These are phyloP conservation scores for Haliclona indistincta DNA, from an alignment of 37 sponge, comb jelly and placozoan species.

Conservation along the genomic window DNA sequence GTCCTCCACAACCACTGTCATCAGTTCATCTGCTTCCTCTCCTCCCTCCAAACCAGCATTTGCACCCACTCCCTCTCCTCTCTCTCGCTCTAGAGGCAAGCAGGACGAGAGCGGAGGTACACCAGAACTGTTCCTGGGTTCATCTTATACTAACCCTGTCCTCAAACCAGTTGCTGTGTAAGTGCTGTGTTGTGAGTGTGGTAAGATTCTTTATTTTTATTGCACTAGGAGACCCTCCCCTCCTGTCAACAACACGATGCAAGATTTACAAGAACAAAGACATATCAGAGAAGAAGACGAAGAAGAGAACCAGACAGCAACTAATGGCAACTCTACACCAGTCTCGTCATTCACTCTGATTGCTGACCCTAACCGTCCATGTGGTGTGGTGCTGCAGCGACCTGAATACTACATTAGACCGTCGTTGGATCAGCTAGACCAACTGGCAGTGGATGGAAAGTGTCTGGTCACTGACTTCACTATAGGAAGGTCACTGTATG, in stretches of 20 bases:
- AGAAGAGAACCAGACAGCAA: no score
- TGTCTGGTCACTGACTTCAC: conserved; percentile 68
- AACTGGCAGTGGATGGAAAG: background rate
- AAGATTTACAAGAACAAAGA: no score
- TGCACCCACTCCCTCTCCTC: background rate
- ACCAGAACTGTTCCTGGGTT: conserved; percentile 44
- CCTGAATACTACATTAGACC: conserved; percentile 75
- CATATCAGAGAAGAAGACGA: no score
- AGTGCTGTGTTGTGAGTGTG: background rate
- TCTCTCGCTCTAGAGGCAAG: background rate
- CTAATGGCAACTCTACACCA: background rate
- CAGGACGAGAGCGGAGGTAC: conserved; percentile 33
- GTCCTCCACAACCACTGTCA: background rate
- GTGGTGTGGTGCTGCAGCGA: conserved; percentile 20
- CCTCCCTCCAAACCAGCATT: conserved; percentile 1
- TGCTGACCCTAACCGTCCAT: background rate
- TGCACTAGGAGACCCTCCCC: no score
- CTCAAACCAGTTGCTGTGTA: conserved; percentile 34
- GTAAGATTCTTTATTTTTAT: background rate
- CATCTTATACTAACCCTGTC: conserved; percentile 17
- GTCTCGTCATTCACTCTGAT: conserved; percentile 6
- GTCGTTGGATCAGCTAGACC: conserved; percentile 56
- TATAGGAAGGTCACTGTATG: conserved; percentile 64
- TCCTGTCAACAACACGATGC: no score
- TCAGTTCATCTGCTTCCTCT: background rate